Evolutionary conservation across 2,888 invertebrate genomes (phyloP), one percentile per base, ranked within the genome.

Genomic region (Coecobrya sp.): DNA sequence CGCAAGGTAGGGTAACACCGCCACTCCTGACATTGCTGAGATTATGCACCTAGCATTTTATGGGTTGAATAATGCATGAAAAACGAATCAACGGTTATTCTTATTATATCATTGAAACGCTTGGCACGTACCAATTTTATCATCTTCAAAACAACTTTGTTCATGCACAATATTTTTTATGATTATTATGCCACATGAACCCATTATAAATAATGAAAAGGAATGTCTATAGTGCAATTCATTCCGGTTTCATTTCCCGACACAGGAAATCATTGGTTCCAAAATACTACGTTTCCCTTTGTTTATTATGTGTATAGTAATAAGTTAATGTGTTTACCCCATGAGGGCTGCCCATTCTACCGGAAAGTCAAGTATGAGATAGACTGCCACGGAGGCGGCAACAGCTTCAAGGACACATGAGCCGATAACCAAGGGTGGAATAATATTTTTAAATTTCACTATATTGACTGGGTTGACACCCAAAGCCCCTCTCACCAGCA

Each of bases 401-500:
- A 94, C 19, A 2, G 94, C 94, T 91, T 95, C 94, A 55, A 93
- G 36, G 45, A 94, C 36, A 59, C 95, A 94, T 27, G 93, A 84
- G 11, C 92, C 92, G 10, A 93, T 68, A 27, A 91, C 93, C 52
- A 95, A 59, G 2, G 73, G 81, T 16, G 94, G 94, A 62, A 95
- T 90, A 13, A 94, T 89, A 55, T 81, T 89, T 82, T 82, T 87
- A 76, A 90, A 93, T 88, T 94, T 93, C n/a, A 73, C 81, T 16
- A 95, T 94, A 25, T 89, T 90, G 16, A 73, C 62, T 1, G 92
- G 86, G 59, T 94, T 94, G 3, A 94, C 92, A 59, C 89, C 91
- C 22, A 95, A 93, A 42, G 91, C 95, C 49, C 95, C 95, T 81
- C 94, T 85, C 1, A 93, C 68, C 25, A 95, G 93, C 13, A 95